Conservation (phyloP, 2,888 invertebrate genomes). For the Dasypolia templi region DNA sequence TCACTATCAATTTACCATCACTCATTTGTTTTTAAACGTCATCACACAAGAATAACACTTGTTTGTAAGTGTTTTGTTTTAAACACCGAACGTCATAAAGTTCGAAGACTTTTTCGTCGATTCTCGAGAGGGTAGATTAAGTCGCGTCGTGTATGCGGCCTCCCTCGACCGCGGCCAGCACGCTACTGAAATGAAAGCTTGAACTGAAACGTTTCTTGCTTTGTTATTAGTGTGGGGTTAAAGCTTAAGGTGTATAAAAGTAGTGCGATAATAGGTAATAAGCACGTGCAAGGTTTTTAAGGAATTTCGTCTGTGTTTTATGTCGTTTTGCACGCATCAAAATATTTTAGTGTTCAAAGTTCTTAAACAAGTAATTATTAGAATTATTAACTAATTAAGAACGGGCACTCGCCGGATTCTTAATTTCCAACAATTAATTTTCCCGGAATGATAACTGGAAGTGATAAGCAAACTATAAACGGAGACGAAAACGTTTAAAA, state of each 20-base stretch:
- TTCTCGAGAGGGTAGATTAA: neutral
- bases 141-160: constrained; percentile 32
- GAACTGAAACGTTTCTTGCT: constrained; percentile 72
- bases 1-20: constrained; percentile 48
- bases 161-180: constrained; percentile 22
- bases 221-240: constrained; percentile 77
- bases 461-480: constrained; percentile 65
- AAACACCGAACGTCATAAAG: constrained; percentile 33
- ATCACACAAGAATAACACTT: neutral
- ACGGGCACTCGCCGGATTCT: neutral
- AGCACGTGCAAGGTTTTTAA: constrained; percentile 2
- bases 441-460: constrained; percentile 48
- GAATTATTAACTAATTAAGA: neutral
- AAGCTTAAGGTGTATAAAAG: constrained; percentile 65
- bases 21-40: constrained; percentile 38
- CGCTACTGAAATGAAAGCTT: constrained; percentile 63
- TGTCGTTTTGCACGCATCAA: neutral
- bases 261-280: constrained; percentile 57
- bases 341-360: neutral
- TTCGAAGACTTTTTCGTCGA: constrained; percentile 60
- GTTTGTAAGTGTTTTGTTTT: constrained; percentile 4
- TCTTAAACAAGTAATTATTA: neutral
- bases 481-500: constrained; percentile 39
- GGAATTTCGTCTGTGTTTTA: neutral
- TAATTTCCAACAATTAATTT: constrained; percentile 44